phyloP scores from a whole-genome alignment of 53 echinoderm and acorn worm species.

The Stichopus horrens region DNA sequence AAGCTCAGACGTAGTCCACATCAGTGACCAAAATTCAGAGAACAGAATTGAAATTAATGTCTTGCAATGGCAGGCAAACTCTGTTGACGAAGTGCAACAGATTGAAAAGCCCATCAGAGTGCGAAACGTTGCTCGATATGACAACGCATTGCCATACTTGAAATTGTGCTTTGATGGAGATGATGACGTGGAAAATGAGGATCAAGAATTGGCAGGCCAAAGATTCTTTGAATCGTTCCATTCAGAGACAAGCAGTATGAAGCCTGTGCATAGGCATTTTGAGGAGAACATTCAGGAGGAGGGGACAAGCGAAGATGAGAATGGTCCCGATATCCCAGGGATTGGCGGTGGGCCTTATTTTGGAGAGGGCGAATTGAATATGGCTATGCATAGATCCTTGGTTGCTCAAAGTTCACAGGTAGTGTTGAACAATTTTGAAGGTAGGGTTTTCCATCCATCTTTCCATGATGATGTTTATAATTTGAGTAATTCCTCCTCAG shows the following conservation, averaged over 20 bases:
- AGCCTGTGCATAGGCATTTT: background rate
- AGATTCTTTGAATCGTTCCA: background rate
- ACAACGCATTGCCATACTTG: background rate
- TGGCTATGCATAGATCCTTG: background rate
- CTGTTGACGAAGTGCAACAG: constrained; percentile 28
- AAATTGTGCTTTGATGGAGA: constrained; percentile 25
- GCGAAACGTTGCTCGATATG: constrained; percentile 12
- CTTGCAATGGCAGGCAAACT: constrained; percentile 34
- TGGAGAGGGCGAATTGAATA: background rate
- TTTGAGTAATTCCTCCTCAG: background rate
- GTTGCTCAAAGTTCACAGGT: background rate
- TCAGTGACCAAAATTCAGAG: background rate
- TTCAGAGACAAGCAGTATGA: background rate
- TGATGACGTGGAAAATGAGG: constrained; percentile 29
- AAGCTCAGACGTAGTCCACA: background rate
- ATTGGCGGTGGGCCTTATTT: background rate
- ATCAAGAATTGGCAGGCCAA: constrained; percentile 25
- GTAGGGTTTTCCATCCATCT: background rate
- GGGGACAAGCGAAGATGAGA: background rate
- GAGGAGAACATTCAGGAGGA: constrained; percentile 5
- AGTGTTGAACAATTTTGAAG: constrained; percentile 23
- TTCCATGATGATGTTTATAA: background rate
- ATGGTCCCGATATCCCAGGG: background rate
- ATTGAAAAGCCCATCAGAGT: constrained; percentile 51
- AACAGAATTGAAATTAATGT: constrained; percentile 24